Base-by-base conservation (phyloP, 2,113 vertebrate genomes). In the Crotalus viridis region DNA sequence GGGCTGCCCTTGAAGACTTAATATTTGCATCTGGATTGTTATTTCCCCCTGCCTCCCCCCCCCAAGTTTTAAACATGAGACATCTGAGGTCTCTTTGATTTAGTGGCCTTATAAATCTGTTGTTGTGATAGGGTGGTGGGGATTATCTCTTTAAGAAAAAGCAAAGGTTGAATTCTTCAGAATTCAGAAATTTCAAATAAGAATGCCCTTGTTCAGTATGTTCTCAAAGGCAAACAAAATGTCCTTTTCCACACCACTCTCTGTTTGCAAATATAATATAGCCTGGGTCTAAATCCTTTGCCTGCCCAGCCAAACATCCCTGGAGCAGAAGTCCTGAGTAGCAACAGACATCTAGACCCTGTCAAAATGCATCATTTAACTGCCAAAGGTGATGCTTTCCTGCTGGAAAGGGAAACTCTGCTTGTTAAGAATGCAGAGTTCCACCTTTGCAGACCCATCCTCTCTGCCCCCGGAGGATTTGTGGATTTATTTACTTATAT, bases 31-130 rank as follows among this genome's bases (percentile, higher is more conserved):
- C n/a, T 74, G 64, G 61, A 26, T 64, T 12, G 61, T 64, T 64
- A 64, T 28, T 12, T 4, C 1, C 0, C 10, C 26, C 56, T 2
- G 52, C 52, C 56, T 0, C 17, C 6, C 17, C 6, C 17, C 10
- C 26, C 10, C 26, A 28, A 12, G 61, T 28, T 64, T 28, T 64
- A 12, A 64, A 64, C 26, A 28, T 64, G 28, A 61, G 59, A n/a
- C 10, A 28, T 64, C 64, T 39, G 13, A 17, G n/a, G 15, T 74
- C 69, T 39, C 5, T 74, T 13, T 74, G n/a, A 33, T 33, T 33
- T 81, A 39, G 2, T 19, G n/a, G 33, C 74, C 17, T 39, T 43
- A 81, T 81, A 3, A 7, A 39, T 81, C 17, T 81, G 69, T 81
- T 21, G 33, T 9, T 43, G 33, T 81, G 17, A 17, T 10, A 15